phyloP scores from a whole-genome alignment of 1,140 invertebrate species.

The Eubasilissa regina region DNA sequence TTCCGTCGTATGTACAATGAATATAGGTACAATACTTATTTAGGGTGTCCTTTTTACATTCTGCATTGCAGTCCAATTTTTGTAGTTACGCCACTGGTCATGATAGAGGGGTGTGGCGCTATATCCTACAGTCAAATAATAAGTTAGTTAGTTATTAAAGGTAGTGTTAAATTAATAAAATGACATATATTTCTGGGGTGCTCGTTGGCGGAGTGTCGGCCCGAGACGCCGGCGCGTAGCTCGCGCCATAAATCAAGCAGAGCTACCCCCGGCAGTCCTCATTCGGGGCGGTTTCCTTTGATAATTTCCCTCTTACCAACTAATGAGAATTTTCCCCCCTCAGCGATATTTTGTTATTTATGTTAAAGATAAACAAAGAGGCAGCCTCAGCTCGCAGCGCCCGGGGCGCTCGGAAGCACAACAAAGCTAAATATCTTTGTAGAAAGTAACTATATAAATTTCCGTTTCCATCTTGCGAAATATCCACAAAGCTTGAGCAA shows the following conservation, averaged over 20 bases:
- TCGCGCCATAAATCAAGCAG: background rate
- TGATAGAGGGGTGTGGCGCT: too few relatives aligned
- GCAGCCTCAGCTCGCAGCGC: background rate
- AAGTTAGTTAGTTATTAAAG: too few relatives aligned
- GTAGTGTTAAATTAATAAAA: too few relatives aligned
- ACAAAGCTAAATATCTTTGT: constrained; percentile 26
- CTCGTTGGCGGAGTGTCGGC: too few relatives aligned
- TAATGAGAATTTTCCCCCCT: constrained; percentile 34
- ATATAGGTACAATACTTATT: too few relatives aligned
- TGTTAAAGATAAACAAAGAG: constrained; percentile 36
- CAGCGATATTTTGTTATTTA: constrained; percentile 38
- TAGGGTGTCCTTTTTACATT: too few relatives aligned
- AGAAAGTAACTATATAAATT: constrained; percentile 28
- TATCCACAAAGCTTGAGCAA: background rate
- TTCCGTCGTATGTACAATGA: too few relatives aligned
- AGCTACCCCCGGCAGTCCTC: background rate
- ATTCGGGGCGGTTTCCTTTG: constrained; percentile 7
- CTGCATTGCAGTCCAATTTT: too few relatives aligned
- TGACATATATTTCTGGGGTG: too few relatives aligned
- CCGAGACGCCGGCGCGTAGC: too few relatives aligned
- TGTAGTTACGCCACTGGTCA: too few relatives aligned
- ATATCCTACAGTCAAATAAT: too few relatives aligned
- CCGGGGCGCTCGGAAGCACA: constrained; percentile 4
- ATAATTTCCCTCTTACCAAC: constrained; percentile 9
- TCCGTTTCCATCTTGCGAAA: background rate